phyloP scores from a whole-genome alignment of 2,888 invertebrate genomes.

The Pandemis corylana region DNA sequence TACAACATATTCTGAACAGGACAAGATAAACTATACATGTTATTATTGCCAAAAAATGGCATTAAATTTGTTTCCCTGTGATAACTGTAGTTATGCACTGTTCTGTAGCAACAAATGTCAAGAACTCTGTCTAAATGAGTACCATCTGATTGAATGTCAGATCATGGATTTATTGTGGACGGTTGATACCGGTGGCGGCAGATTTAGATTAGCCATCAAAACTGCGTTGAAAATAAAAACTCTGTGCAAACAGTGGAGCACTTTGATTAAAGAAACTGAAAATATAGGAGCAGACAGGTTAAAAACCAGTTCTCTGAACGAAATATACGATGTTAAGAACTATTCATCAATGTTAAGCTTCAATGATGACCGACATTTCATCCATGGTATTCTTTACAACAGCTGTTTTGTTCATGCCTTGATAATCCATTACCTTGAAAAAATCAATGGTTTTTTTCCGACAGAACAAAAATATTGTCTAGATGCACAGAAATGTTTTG shows the following conservation, averaged over 20 bases:
- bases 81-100: slow-evolving; percentile 41
- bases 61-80: slow-evolving; percentile 43
- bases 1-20: slow-evolving; percentile 1
- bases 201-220: slow-evolving; percentile 43
- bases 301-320: slow-evolving; percentile 41
- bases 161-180: slow-evolving; percentile 36
- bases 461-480: slow-evolving; percentile 31
- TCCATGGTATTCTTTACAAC: slow-evolving; percentile 47
- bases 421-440: slow-evolving; percentile 45
- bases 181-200: slow-evolving; percentile 7
- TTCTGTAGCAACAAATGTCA: slow-evolving; percentile 44
- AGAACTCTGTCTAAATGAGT: slow-evolving; percentile 41
- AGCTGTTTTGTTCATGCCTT: slow-evolving; percentile 44
- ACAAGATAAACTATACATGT: slow-evolving; percentile 23
- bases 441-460: slow-evolving; percentile 46
- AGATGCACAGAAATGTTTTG: slow-evolving; percentile 45
- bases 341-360: slow-evolving; percentile 47
- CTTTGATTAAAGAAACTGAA: slow-evolving; percentile 46
- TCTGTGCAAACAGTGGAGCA: slow-evolving; percentile 46
- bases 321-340: slow-evolving; percentile 46
- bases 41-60: slow-evolving; percentile 43
- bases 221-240: slow-evolving; percentile 48
- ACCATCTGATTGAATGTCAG: slow-evolving; percentile 44
- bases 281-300: slow-evolving; percentile 43
- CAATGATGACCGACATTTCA: slow-evolving; percentile 45